A percentile compares a stretch with the other conserved stretches of the same genome.
Evolutionary conservation across 2,888 invertebrate genomes (phyloP).

Genomic region (Omphaloscelis lunosa): DNA sequence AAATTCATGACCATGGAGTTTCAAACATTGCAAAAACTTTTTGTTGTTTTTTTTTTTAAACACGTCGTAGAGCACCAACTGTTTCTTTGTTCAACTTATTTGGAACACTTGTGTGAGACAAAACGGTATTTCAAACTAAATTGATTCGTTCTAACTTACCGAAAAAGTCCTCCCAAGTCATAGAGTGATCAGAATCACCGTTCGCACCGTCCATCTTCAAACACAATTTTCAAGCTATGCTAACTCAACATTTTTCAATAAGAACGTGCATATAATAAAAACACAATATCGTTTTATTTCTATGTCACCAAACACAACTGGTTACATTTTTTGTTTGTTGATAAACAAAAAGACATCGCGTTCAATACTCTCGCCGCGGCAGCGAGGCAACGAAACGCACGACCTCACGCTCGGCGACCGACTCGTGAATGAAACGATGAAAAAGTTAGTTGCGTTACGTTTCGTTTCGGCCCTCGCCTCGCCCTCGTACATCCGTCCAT

Average conservation of each 20-base stretch:
- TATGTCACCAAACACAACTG: slow-evolving; percentile 77
- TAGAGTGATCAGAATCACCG: slow-evolving; percentile 92
- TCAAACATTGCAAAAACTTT: slow-evolving; percentile 51
- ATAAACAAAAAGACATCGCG: slow-evolving; percentile 85
- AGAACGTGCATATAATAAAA: slow-evolving; percentile 65
- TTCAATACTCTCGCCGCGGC: slow-evolving; percentile 67
- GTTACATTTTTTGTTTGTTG: slow-evolving; percentile 79
- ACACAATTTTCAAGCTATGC: slow-evolving; percentile 73
- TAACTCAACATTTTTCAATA: slow-evolving; percentile 75
- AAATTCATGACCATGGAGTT: slow-evolving; percentile 73
- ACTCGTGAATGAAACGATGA: slow-evolving; percentile 76
- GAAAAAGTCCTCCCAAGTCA: slow-evolving; percentile 94
- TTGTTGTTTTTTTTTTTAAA: slow-evolving; percentile 13
- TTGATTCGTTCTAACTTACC: slow-evolving; percentile 81
- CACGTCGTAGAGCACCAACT: slow-evolving; percentile 35
- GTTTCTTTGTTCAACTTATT: slow-evolving; percentile 26
- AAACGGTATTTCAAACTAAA: slow-evolving; percentile 22
- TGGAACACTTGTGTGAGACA: not conserved
- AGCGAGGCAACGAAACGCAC: slow-evolving; percentile 70
- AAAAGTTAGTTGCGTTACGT: slow-evolving; percentile 62
- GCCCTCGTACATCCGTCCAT: slow-evolving; percentile 7
- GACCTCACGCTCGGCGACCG: slow-evolving; percentile 71
- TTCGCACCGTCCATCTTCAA: slow-evolving; percentile 89
- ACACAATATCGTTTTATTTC: slow-evolving; percentile 68
- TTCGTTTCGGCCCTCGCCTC: slow-evolving; percentile 37